Conservation (phyloP, 1,140 invertebrate species). For the Phenacoccus solenopsis region DNA sequence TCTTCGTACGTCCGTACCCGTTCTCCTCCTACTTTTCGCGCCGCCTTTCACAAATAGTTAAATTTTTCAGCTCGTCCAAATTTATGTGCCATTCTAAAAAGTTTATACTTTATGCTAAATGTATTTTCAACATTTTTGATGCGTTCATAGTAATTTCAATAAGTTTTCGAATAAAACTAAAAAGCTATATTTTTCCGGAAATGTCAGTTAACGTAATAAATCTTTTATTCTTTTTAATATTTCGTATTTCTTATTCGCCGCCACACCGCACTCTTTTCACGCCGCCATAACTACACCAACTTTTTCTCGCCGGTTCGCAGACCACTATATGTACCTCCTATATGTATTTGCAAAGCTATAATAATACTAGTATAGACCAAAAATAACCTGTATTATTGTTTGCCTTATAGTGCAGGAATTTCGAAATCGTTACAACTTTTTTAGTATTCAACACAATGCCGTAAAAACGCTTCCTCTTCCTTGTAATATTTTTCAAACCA, state of each 20-base stretch:
- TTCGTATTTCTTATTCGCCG: background rate
- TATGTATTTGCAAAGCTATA: too few species aligned
- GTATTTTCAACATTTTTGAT: conserved; percentile 9
- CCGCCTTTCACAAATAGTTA: background rate
- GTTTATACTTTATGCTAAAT: conserved; percentile 11
- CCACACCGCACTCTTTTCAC: too few species aligned
- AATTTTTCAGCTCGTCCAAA: conserved; percentile 7
- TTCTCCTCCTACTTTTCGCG: background rate
- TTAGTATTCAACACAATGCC: too few species aligned
- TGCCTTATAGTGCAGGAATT: too few species aligned
- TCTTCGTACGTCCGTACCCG: background rate
- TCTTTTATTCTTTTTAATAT: conserved; percentile 10
- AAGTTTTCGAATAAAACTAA: conserved; percentile 15
- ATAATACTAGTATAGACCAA: too few species aligned
- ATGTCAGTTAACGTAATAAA: conserved; percentile 8
- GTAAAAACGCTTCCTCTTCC: too few species aligned
- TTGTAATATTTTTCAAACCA: too few species aligned
- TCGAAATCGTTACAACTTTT: too few species aligned
- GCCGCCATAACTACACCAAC: too few species aligned
- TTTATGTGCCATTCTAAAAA: conserved; percentile 7
- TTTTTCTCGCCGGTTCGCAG: too few species aligned
- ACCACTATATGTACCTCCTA: too few species aligned
- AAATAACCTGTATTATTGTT: too few species aligned
- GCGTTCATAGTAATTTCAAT: conserved; percentile 9
- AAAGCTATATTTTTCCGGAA: conserved; percentile 11